Evolutionary conservation across 2,888 invertebrate genomes (phyloP), one percentile per base, ranked within the genome.

Genomic region (Eupeodes latifasciatus): DNA sequence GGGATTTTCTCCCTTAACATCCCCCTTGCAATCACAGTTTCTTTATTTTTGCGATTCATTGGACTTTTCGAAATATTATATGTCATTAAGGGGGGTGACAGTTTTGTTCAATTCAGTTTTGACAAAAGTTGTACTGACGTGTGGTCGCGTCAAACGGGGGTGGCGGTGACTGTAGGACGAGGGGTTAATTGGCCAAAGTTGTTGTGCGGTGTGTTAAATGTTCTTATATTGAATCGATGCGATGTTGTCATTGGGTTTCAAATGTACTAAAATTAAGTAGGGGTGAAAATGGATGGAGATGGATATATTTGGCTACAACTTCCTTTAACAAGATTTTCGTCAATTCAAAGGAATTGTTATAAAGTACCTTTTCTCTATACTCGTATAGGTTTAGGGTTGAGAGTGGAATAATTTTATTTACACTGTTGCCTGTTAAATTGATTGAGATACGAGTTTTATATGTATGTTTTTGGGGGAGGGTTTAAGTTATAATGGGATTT

Each of bases 61-160:
- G 77, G 72, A 72, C 81, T 77, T 66, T 40, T 40, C 11, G 61
- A 61, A 78, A 86, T 53, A 57, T 78, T 66, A 81, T 53, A 57
- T 75, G 53, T 34, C n/a, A 71, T 53, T 47, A 49, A 27, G 53
- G 62, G 53, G 69, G 59, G 27, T 71, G 71, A 61, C 71, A 66
- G 59, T 75, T 27, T 2, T 3, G 27, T 27, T 27, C 27, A 3
- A 27, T 27, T 40, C 71, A 66, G 59, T 75, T 87, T 57, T 72
- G 47, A 44, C 6, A 72, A 79, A 62, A 80, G 27, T 51, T 55
- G 72, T 66, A 53, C 40, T 7, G 66, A 75, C 61, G 47, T 4
- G 3, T 14, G 40, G 75, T 9, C 9, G 40, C 9, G 40, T 27
- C 27, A 27, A 27, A 27, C 27, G 40, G 6, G 40, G 0, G 40